Conservation (phyloP, 2,797 vertebrate species). For the Lacerta bilineata region DNA sequence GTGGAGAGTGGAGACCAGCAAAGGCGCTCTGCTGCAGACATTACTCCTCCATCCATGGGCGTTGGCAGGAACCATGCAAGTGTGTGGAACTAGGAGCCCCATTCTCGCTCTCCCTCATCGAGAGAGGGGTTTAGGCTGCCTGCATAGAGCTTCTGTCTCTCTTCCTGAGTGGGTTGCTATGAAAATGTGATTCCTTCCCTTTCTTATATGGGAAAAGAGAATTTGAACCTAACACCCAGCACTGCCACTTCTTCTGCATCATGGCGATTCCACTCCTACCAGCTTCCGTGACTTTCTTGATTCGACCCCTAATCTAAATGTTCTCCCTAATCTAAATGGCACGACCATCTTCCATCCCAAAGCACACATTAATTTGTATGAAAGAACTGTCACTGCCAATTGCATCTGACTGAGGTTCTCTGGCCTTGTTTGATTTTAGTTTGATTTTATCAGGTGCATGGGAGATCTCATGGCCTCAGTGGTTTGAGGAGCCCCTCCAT, state of each 20-base stretch:
- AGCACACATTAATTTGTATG: constrained; percentile 51
- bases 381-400: constrained; percentile 61
- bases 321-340: constrained; percentile 66
- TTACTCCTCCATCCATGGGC: background rate
- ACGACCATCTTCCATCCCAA: constrained; percentile 57
- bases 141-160: background rate
- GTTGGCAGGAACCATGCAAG: too few species aligned
- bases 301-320: constrained; percentile 50
- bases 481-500: too few species aligned
- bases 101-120: too few species aligned
- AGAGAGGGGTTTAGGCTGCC: background rate
- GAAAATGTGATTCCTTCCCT: background rate
- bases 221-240: background rate
- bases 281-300: constrained; percentile 26
- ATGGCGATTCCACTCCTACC: constrained; percentile 32
- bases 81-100: too few species aligned
- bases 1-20: background rate
- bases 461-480: fast-evolving
- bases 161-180: background rate
- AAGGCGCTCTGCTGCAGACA: background rate
- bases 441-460: background rate
- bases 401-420: constrained; percentile 70
- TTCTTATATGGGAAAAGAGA: constrained; percentile 15
- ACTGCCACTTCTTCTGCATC: background rate
- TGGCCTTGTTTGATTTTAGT: constrained; percentile 53